These are phyloP conservation scores for Gryllus bimaculatus DNA, from an alignment of 1,140 invertebrate genomes.

Conservation along the genomic window DNA sequence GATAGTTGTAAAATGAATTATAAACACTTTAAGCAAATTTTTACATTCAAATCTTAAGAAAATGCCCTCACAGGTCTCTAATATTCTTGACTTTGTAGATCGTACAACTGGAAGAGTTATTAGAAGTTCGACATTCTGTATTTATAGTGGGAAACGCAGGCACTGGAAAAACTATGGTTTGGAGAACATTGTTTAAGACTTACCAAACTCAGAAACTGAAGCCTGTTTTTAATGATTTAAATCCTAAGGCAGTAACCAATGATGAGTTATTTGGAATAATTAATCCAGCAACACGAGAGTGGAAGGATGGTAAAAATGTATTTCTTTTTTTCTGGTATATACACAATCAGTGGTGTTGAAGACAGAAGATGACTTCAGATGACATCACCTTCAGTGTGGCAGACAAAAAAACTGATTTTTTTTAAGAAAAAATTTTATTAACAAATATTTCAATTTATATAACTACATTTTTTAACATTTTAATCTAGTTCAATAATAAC, in stretches of 20 bases:
- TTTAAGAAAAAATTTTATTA: no score
- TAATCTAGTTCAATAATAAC: no score
- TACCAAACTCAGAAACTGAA: constrained; percentile 69
- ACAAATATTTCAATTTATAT: no score
- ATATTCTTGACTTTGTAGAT: constrained; percentile 41
- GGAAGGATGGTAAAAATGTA: constrained; percentile 75
- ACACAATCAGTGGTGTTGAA: no score
- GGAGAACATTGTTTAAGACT: constrained; percentile 79
- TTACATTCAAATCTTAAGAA: no score
- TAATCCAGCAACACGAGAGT: constrained; percentile 88
- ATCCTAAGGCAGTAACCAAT: constrained; percentile 92
- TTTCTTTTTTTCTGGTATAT: background rate
- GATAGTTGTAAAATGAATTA: no score
- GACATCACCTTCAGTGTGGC: no score
- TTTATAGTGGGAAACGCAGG: constrained; percentile 87
- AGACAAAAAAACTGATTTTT: no score
- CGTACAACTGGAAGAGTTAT: constrained; percentile 84
- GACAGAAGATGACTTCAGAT: no score
- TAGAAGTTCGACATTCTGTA: constrained; percentile 89
- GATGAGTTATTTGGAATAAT: constrained; percentile 94
- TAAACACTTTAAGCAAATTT: no score
- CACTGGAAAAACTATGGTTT: constrained; percentile 86
- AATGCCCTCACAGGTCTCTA: no score
- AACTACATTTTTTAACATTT: no score
- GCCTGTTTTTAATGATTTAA: constrained; percentile 79